These are phyloP conservation scores for Hiodon alosoides DNA, from an alignment of 2,113 vertebrate genomes.

Conservation along the genomic window DNA sequence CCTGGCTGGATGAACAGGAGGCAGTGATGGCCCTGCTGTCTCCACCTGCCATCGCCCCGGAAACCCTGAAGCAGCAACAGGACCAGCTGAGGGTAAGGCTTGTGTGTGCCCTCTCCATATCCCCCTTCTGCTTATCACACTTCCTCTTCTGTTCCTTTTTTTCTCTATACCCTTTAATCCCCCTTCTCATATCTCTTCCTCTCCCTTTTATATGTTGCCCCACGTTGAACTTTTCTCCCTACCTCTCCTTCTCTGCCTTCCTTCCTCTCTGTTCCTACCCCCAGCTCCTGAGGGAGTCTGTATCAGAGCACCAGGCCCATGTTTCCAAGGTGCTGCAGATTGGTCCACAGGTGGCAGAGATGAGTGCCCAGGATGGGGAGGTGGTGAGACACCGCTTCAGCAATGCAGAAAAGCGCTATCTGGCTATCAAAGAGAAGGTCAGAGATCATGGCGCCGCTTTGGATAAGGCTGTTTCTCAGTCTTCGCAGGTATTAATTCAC, in stretches of 20 bases:
- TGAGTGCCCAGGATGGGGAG: conserved; percentile 80
- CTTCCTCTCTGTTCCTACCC: neutral
- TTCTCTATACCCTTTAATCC: too few relatives aligned
- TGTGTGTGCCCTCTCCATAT: neutral
- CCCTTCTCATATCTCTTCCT: too few relatives aligned
- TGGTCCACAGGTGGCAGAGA: conserved; percentile 81
- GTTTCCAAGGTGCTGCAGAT: conserved; percentile 96
- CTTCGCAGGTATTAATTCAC: conserved; percentile 73
- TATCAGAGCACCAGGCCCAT: conserved; percentile 92
- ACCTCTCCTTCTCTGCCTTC: neutral
- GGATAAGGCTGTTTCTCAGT: conserved; percentile 89
- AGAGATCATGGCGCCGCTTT: conserved; percentile 75
- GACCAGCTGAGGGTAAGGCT: conserved; percentile 88
- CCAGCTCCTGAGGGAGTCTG: conserved; percentile 88
- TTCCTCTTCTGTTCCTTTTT: too few relatives aligned
- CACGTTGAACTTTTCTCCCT: neutral
- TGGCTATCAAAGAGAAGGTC: conserved; percentile 85
- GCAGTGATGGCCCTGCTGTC: conserved; percentile 75
- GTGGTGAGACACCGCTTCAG: conserved; percentile 74
- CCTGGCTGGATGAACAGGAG: conserved; percentile 84
- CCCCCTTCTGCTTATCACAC: neutral
- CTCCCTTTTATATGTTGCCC: too few relatives aligned
- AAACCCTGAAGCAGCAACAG: conserved; percentile 86
- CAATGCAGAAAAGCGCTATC: conserved; percentile 70
- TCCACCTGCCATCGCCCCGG: conserved; percentile 83